These are phyloP conservation scores for Hyles vespertilio DNA, from an alignment of 1,140 invertebrate genomes.

Conservation along the genomic window DNA sequence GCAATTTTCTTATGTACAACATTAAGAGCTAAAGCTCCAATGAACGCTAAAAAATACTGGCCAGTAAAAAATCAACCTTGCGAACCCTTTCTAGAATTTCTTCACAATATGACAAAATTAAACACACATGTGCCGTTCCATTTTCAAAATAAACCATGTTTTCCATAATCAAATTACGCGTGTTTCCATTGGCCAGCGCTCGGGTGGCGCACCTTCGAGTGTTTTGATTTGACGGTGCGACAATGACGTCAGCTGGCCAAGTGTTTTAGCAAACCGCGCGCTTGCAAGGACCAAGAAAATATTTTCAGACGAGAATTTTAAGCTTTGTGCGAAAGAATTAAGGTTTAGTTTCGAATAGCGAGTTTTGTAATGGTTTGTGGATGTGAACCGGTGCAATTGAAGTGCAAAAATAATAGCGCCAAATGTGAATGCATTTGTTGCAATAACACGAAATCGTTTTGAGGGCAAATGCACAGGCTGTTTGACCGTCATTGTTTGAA, in stretches of 20 bases:
- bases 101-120: constrained; percentile 8
- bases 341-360: constrained; percentile 8
- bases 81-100: too few species aligned
- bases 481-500: neutral
- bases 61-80: too few species aligned
- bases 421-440: constrained; percentile 55
- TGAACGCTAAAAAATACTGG: too few species aligned
- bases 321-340: constrained; percentile 1
- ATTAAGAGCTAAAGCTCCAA: too few species aligned
- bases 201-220: constrained; percentile 44
- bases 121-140: constrained; percentile 18
- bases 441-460: constrained; percentile 48
- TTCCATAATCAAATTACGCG: constrained; percentile 55
- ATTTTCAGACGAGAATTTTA: neutral
- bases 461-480: neutral
- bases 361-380: constrained; percentile 22
- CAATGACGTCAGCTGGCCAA: constrained; percentile 59
- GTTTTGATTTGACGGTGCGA: constrained; percentile 55
- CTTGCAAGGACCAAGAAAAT: constrained; percentile 13
- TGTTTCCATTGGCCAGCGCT: constrained; percentile 64
- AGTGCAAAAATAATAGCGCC: constrained; percentile 53
- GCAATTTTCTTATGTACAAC: too few species aligned
- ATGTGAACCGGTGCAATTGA: constrained; percentile 48
- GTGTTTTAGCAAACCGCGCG: constrained; percentile 50
- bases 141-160: constrained; percentile 40